Evolutionary conservation across 1,140 invertebrate species (phyloP), one percentile per base, ranked within the genome.

Genomic region (Euschistus heros): DNA sequence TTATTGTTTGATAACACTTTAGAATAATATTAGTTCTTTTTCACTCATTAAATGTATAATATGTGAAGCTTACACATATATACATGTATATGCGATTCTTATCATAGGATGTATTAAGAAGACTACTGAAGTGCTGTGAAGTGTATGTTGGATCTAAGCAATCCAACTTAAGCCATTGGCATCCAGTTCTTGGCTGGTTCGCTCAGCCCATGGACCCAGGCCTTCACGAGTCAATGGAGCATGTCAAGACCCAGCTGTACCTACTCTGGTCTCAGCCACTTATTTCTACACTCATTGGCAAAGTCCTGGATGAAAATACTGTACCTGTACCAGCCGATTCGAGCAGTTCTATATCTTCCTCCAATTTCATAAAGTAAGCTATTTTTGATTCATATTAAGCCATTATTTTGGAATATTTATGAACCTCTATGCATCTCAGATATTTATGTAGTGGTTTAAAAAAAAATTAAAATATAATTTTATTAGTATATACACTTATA

Each of bases 111-210:
- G 87, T 93, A 24, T 81, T 91, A 7, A 89, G 85, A 20, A 81
- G 85, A 63, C 82, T 94, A 67, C 74, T 94, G 42, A 87, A 92
- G 74, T 87, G 84, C 60, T 93, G 91, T 74, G 87, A 91, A 70
- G 84, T 87, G 70, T 93, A 92, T 73, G 90, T 94, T 7, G 61
- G 59, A 17, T 54, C 26, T 17, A 66, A 66, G 10, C 84, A 90
- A 72, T 90, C 89, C 20, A 91, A 90, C 73, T 80, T 95, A 33
- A 94, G 91, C 46, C 92, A 97, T 74, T 98, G 94, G 94, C 94
- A 99, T 80, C 94, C 95, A 18, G 84, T 98, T 30, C 79, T 99
- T 8, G 95, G 95, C n/a, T 98, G 94, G 93, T 94, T 95, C 77
- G 87, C 89, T 13, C 91, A 95, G 70, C 82, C 84, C 13, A 84